phyloP scores from a whole-genome alignment of 2,797 vertebrate species.

The Leuciscus waleckii region DNA sequence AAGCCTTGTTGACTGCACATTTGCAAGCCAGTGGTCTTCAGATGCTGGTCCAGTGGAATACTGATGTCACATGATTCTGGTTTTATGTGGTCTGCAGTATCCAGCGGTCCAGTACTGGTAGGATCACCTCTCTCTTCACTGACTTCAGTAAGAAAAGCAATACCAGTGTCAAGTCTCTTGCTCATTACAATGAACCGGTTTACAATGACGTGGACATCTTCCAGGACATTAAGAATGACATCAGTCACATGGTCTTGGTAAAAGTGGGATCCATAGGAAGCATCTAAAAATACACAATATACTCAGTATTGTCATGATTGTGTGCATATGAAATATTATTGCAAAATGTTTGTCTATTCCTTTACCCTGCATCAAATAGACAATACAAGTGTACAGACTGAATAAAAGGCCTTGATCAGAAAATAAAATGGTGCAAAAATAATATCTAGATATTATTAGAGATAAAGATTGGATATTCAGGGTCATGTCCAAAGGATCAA shows the following conservation, averaged over 20 bases:
- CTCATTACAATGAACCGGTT: constrained; percentile 59
- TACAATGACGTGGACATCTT: constrained; percentile 63
- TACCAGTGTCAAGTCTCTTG: constrained; percentile 60
- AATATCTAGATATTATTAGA: not conserved
- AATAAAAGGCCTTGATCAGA: not conserved
- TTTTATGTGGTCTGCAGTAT: constrained; percentile 21
- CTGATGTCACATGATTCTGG: constrained; percentile 23
- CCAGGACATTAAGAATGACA: constrained; percentile 56
- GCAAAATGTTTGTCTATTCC: not conserved
- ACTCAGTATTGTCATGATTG: not conserved
- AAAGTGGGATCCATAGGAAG: constrained; percentile 3
- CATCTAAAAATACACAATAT: constrained; percentile 59
- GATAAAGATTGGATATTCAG: not conserved
- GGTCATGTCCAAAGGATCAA: not conserved
- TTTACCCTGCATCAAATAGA: not conserved
- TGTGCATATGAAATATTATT: not conserved
- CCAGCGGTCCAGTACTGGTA: not conserved
- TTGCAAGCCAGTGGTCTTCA: not conserved
- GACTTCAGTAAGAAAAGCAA: constrained; percentile 35
- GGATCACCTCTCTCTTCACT: constrained; percentile 13
- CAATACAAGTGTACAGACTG: not conserved
- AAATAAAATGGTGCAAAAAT: not conserved
- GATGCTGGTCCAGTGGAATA: not conserved
- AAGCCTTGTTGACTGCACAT: not conserved
- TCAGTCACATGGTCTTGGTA: constrained; percentile 38